These are phyloP conservation scores for Crenuchus spilurus DNA, from an alignment of 2,797 vertebrate species.

Conservation along the genomic window DNA sequence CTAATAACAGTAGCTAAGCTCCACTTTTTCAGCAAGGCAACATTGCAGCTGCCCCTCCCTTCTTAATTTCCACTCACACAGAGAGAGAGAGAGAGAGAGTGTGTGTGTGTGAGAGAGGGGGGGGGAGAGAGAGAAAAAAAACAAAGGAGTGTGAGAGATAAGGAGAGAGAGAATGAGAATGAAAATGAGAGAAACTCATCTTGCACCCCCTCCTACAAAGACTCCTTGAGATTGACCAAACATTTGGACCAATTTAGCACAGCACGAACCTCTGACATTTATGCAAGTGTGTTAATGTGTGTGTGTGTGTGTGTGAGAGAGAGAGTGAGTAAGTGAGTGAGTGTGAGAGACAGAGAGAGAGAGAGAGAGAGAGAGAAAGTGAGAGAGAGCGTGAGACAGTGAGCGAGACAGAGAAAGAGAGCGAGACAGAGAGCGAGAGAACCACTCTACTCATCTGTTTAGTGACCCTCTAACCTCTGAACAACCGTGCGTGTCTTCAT, in stretches of 20 bases:
- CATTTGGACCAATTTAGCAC: conserved; percentile 80
- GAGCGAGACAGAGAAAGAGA: neutral
- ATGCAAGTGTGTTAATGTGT: conserved; percentile 36
- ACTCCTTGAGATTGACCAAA: conserved; percentile 75
- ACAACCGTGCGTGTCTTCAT: neutral
- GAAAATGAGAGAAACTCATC: conserved; percentile 1
- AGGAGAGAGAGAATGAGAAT: neutral
- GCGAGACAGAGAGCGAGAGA: no score
- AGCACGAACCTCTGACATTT: conserved; percentile 80
- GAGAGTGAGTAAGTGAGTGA: neutral
- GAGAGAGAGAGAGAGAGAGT: neutral
- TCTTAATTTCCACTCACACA: conserved; percentile 33
- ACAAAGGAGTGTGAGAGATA: neutral
- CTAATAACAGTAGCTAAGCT: conserved; percentile 50
- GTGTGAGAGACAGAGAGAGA: neutral
- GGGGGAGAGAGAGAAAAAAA: neutral
- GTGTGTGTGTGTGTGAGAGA: neutral
- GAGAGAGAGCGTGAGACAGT: neutral
- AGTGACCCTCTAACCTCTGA: conserved; percentile 30
- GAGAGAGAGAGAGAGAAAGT: neutral
- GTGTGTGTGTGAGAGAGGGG: neutral
- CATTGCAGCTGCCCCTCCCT: conserved; percentile 45
- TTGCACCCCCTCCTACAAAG: conserved; percentile 57
- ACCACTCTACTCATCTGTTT: no score
- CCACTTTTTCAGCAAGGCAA: conserved; percentile 26